Evolutionary conservation across 2,888 invertebrate species (phyloP).

Genomic region (Pomacea canaliculata): DNA sequence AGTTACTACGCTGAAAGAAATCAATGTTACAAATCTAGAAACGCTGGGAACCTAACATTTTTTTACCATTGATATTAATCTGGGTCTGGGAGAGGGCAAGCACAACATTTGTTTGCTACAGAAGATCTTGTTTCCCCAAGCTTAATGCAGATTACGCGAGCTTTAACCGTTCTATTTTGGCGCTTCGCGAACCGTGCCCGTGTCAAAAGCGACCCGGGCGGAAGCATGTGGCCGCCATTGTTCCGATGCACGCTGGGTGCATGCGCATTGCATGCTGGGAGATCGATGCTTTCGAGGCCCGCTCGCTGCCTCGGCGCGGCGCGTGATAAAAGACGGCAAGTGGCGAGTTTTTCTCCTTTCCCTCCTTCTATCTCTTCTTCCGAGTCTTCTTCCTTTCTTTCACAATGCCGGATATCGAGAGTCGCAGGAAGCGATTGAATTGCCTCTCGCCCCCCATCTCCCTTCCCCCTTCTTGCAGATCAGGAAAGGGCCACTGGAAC

Average conservation of each 20-base stretch:
- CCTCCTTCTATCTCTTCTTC: no score
- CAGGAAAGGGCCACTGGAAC: no score
- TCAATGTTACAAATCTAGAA: no score
- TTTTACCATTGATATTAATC: constrained; percentile 10
- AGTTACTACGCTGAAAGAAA: no score
- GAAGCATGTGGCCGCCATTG: constrained; percentile 17
- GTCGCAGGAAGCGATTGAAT: no score
- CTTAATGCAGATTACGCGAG: constrained; percentile 5
- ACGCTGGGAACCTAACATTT: neutral
- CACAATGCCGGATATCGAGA: no score
- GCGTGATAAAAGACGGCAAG: neutral
- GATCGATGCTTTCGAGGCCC: constrained; percentile 10
- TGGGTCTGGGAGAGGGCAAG: neutral
- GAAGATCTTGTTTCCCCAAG: constrained; percentile 7
- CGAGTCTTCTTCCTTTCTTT: no score
- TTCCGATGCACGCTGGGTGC: constrained; percentile 18
- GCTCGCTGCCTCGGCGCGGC: constrained; percentile 1
- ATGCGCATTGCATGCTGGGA: constrained; percentile 20
- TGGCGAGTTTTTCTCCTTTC: neutral
- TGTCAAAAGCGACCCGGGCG: neutral
- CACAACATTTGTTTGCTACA: neutral
- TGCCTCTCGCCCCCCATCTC: no score
- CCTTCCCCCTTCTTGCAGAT: no score
- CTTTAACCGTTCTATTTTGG: constrained; percentile 11
- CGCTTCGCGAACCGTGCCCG: neutral